Percentiles rank a stretch among this genome's conserved stretches.
Evolutionary conservation across 37 sponge, comb jelly and placozoan genomes (phyloP).

Genomic region (Aplysina aerophoba): DNA sequence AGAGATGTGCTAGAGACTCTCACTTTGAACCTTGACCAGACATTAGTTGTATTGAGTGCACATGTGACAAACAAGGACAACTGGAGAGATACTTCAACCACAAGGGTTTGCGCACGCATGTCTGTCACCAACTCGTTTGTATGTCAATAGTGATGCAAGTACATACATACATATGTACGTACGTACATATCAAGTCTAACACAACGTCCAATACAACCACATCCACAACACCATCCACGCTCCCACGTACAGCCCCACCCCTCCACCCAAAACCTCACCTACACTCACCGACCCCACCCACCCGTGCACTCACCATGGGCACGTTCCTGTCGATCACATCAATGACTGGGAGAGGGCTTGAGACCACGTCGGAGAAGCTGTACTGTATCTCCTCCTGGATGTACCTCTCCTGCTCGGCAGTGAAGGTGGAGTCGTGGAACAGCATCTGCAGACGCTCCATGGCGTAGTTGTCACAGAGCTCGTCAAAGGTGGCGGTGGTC

Average conservation of each 20-base stretch:
- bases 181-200: neutral
- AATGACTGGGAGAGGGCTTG: constrained; percentile 83
- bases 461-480: constrained; percentile 95
- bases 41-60: too few relatives aligned
- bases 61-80: too few relatives aligned
- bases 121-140: too few relatives aligned
- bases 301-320: constrained; percentile 54
- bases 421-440: constrained; percentile 92
- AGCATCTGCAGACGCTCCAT: constrained; percentile 96
- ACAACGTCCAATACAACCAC: neutral
- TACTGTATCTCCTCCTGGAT: constrained; percentile 89
- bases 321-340: constrained; percentile 88
- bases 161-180: neutral
- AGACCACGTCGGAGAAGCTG: constrained; percentile 83
- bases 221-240: neutral
- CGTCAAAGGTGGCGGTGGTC: constrained; percentile 85
- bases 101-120: too few relatives aligned
- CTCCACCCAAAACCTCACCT: neutral
- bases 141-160: too few relatives aligned
- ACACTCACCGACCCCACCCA: neutral
- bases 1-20: too few relatives aligned
- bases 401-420: constrained; percentile 93
- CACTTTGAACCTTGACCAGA: too few relatives aligned
- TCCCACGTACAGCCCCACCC: neutral
- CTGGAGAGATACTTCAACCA: too few relatives aligned